Percentiles rank a stretch among this genome's conserved stretches.
Evolutionary conservation across 2,888 invertebrate species (phyloP).

Genomic region (Myathropa florea): DNA sequence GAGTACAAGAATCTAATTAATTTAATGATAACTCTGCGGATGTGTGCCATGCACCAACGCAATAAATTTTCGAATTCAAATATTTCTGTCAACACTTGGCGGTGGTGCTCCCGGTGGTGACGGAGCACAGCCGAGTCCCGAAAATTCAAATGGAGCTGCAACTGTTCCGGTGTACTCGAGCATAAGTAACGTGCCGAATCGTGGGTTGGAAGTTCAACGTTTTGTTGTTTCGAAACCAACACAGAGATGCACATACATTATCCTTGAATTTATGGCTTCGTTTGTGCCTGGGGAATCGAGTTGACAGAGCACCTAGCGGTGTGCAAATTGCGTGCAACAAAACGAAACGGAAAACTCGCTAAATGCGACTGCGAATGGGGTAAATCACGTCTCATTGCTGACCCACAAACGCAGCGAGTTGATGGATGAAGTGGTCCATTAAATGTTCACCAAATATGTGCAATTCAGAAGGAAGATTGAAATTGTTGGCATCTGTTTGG

Average conservation of each 20-base stretch:
- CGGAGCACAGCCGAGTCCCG: neutral
- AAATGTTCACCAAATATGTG: too few species aligned
- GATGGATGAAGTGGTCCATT: too few species aligned
- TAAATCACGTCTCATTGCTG: too few species aligned
- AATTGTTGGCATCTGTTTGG: too few species aligned
- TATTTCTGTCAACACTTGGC: conserved; percentile 8
- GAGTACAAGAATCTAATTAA: conserved; percentile 33
- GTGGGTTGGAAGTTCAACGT: neutral
- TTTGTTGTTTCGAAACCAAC: neutral
- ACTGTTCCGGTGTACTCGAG: neutral
- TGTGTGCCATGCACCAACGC: conserved; percentile 17
- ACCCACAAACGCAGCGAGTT: too few species aligned
- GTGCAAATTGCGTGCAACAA: neutral
- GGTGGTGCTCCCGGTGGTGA: neutral
- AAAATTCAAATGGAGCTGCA: neutral
- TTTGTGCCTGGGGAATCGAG: neutral
- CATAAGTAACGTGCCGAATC: neutral
- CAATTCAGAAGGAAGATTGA: too few species aligned
- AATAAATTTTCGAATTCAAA: conserved; percentile 37
- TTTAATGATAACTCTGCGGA: conserved; percentile 45
- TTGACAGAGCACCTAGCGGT: neutral
- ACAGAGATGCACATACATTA: neutral
- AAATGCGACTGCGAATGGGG: neutral
- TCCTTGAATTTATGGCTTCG: neutral
- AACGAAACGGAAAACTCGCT: neutral